A percentile compares a stretch with the other conserved stretches of the same genome.
phyloP scores from a whole-genome alignment of 2,797 vertebrate species.

The Tamandua tetradactyla region DNA sequence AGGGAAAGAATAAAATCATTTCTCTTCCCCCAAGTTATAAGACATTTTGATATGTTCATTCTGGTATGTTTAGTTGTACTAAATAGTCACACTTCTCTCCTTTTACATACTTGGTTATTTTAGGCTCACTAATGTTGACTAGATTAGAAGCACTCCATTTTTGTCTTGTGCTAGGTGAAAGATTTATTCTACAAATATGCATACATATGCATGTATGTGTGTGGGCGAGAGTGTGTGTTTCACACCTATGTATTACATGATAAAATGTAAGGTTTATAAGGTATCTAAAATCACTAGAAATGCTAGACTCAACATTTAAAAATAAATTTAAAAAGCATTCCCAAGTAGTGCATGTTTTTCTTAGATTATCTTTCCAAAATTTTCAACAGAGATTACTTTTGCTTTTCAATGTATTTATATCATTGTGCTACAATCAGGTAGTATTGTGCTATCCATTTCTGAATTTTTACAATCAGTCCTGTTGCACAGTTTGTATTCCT shows the following conservation, averaged over 20 bases:
- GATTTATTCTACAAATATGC: background rate
- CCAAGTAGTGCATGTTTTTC: background rate
- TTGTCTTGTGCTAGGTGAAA: background rate
- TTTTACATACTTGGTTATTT: background rate
- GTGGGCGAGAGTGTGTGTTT: background rate
- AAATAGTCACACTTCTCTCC: background rate
- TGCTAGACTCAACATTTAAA: background rate
- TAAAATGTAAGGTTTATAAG: background rate
- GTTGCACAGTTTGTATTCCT: no score
- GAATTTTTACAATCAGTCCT: no score
- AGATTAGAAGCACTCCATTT: background rate
- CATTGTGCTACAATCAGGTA: no score
- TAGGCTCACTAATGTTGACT: background rate
- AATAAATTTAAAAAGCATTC: background rate
- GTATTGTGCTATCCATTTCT: no score
- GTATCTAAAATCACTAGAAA: background rate
- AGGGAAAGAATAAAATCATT: background rate
- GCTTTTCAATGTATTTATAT: no score
- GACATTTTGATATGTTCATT: background rate
- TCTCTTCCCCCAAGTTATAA: background rate
- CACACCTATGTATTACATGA: background rate
- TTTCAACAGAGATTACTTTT: slow-evolving; percentile 43
- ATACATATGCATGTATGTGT: background rate
- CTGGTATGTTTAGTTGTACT: background rate
- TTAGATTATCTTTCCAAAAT: background rate